phyloP scores from a whole-genome alignment of 2,113 vertebrate species.

The Campylomormyrus numenius region DNA sequence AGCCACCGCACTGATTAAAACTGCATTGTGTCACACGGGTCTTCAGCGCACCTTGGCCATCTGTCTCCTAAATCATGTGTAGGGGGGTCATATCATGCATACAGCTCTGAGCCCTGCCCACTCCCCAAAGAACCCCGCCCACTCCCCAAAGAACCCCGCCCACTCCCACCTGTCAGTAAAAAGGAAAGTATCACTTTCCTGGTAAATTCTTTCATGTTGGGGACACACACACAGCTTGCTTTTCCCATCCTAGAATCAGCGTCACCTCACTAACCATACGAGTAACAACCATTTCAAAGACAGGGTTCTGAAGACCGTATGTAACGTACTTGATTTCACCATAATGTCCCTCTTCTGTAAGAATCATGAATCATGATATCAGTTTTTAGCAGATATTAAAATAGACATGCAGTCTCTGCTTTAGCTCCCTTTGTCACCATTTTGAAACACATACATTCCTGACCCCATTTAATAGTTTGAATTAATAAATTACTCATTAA shows the following conservation, averaged over 20 bases:
- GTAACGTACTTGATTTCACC: background rate
- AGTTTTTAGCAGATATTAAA: background rate
- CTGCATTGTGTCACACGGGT: background rate
- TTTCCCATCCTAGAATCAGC: background rate
- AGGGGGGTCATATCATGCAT: background rate
- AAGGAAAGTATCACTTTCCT: background rate
- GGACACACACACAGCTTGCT: background rate
- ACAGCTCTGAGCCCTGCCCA: background rate
- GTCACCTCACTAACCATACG: background rate
- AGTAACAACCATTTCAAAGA: background rate
- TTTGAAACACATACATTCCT: background rate
- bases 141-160: too few relatives aligned
- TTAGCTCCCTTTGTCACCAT: background rate
- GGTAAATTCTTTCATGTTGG: background rate
- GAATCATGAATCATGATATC: too few relatives aligned
- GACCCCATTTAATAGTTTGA: background rate
- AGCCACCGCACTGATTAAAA: background rate
- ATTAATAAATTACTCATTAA: background rate
- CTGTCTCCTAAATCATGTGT: background rate
- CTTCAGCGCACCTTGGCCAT: background rate
- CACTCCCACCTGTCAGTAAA: background rate
- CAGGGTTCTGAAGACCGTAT: background rate
- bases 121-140: background rate
- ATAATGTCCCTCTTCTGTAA: too few relatives aligned
- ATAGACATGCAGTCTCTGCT: background rate